Conservation (phyloP, 1,140 invertebrate genomes). For the Centruroides vittatus region DNA sequence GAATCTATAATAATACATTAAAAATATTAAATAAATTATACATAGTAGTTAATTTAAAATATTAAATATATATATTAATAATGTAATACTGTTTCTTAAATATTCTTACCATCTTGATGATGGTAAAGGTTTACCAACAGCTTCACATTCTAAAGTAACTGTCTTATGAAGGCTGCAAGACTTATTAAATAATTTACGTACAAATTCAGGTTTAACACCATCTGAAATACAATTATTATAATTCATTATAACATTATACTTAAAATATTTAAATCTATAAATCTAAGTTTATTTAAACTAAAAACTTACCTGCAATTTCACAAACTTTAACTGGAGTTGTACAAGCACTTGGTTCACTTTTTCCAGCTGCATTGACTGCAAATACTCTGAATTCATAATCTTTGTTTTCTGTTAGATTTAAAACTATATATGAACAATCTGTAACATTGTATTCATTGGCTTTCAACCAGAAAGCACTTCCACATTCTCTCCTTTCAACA, state of each 20-base stretch:
- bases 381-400: slow-evolving; percentile 20
- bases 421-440: slow-evolving; percentile 65
- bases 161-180: slow-evolving; percentile 73
- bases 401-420: slow-evolving; percentile 49
- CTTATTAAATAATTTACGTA: slow-evolving; percentile 58
- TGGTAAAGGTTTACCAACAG: slow-evolving; percentile 77
- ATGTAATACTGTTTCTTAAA: neutral
- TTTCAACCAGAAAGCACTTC: slow-evolving; percentile 65
- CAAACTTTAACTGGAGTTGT: slow-evolving; percentile 18
- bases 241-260: no score
- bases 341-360: slow-evolving; percentile 10
- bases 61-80: neutral
- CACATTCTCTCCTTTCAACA: slow-evolving; percentile 42
- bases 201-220: slow-evolving; percentile 85
- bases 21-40: no score
- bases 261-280: slow-evolving; percentile 7
- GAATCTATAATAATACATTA: no score
- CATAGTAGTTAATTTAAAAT: neutral
- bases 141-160: slow-evolving; percentile 70
- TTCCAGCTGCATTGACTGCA: slow-evolving; percentile 18
- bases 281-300: neutral
- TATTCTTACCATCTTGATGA: slow-evolving; percentile 62
- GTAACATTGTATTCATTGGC: slow-evolving; percentile 81
- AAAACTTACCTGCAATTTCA: slow-evolving; percentile 13
- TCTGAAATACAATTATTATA: slow-evolving; percentile 28